Evolutionary conservation across 2,888 invertebrate species (phyloP).

Genomic region (Callyntrura guangdongensis): DNA sequence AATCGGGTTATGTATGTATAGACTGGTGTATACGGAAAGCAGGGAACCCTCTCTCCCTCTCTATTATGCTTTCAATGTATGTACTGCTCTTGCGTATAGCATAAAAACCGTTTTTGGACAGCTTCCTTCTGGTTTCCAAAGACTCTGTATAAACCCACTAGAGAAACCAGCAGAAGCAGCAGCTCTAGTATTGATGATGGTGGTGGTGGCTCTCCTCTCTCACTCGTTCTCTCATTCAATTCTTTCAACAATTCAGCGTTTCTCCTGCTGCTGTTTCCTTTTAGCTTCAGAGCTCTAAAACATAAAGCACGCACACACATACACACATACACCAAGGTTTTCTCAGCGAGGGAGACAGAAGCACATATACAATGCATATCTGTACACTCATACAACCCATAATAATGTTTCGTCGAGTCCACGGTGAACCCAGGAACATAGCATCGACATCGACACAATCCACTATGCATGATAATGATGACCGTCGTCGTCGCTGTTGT

Average conservation of each 20-base stretch:
- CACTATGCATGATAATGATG: neutral
- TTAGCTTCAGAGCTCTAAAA: constrained; percentile 26
- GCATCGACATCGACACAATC: neutral
- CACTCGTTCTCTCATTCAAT: constrained; percentile 17
- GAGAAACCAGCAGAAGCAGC: no score
- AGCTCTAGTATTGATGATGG: no score
- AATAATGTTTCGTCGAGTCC: neutral
- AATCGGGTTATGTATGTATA: constrained; percentile 24
- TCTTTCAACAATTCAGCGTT: constrained; percentile 36
- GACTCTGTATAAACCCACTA: neutral
- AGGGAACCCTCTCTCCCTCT: neutral
- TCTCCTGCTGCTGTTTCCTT: constrained; percentile 36
- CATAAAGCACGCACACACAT: constrained; percentile 35
- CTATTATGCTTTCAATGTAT: constrained; percentile 60
- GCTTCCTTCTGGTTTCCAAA: constrained; percentile 68
- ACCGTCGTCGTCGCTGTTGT: neutral
- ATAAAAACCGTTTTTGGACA: constrained; percentile 66
- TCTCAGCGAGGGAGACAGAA: neutral
- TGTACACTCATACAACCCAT: neutral
- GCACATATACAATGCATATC: neutral
- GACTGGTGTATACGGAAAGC: constrained; percentile 11
- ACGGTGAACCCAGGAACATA: neutral
- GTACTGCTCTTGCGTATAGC: constrained; percentile 77
- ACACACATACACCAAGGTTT: neutral
- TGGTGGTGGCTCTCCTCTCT: constrained; percentile 28